Evolutionary conservation across 2,113 vertebrate species (phyloP).

Genomic region (Rhinolophus ferrumequinum): DNA sequence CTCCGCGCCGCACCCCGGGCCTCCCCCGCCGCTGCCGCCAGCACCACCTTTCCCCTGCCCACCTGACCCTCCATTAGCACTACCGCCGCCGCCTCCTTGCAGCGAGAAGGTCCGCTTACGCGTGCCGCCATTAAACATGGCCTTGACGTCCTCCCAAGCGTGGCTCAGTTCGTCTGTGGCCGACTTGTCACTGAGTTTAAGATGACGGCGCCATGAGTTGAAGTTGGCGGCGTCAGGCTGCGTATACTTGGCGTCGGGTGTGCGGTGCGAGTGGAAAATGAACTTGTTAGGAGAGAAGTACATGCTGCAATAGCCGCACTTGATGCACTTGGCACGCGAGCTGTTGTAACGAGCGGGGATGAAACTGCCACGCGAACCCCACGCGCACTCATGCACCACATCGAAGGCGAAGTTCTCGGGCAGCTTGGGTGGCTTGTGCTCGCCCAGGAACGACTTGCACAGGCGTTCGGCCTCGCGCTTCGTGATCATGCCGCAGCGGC

Average conservation of each 20-base stretch:
- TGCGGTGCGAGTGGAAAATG: conserved; percentile 95
- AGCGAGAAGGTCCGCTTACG: conserved; percentile 95
- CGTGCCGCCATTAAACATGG: conserved; percentile 97
- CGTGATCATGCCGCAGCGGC: conserved; percentile 96
- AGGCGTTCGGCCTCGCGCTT: conserved; percentile 94
- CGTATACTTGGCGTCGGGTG: conserved; percentile 93
- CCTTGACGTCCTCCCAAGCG: conserved; percentile 98
- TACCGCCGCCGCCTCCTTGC: conserved; percentile 80
- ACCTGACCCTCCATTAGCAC: conserved; percentile 70
- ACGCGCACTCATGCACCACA: conserved; percentile 94
- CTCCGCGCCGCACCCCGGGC: conserved; percentile 72
- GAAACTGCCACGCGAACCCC: conserved; percentile 94
- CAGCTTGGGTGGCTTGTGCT: conserved; percentile 92
- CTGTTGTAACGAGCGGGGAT: conserved; percentile 95
- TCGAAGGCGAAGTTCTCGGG: conserved; percentile 95
- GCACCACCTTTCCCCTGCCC: conserved; percentile 64
- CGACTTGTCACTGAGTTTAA: conserved; percentile 92
- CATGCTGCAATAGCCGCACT: conserved; percentile 94
- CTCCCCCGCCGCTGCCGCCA: conserved; percentile 63
- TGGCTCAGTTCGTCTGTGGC: conserved; percentile 92
- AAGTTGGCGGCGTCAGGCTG: conserved; percentile 96
- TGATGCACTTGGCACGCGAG: conserved; percentile 95
- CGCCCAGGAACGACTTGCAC: conserved; percentile 95
- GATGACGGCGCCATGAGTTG: conserved; percentile 95
- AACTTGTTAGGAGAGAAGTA: conserved; percentile 97